Conservation (phyloP, 2,113 vertebrate species). For the Castor canadensis region DNA sequence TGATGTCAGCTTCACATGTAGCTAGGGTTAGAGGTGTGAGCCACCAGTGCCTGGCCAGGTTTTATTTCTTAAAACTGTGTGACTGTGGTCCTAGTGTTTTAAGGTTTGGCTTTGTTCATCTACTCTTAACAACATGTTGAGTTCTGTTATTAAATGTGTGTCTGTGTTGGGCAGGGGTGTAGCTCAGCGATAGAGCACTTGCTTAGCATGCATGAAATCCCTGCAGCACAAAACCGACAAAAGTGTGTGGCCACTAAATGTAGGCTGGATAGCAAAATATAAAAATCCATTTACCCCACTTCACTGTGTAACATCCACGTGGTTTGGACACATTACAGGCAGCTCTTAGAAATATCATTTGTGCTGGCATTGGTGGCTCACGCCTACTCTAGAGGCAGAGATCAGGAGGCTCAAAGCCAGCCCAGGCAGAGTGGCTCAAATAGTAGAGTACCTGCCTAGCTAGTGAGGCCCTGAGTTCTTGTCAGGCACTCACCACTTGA, state of each 20-base stretch:
- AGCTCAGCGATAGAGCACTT: neutral
- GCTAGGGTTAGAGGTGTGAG: no score
- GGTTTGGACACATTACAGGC: constrained; percentile 30
- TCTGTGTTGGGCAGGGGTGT: neutral
- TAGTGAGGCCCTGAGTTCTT: no score
- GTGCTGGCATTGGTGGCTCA: no score
- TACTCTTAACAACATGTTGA: constrained; percentile 1
- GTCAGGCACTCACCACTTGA: no score
- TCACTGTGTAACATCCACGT: neutral
- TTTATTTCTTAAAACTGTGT: neutral
- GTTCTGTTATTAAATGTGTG: neutral
- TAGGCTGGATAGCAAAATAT: neutral
- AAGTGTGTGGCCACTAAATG: neutral
- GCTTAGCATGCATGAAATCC: neutral
- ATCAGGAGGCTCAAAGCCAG: no score
- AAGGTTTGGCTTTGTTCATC: constrained; percentile 18
- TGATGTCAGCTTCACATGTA: no score
- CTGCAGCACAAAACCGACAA: neutral
- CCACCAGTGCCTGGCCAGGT: no score
- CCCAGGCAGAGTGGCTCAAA: no score
- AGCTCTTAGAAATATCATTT: constrained; percentile 22
- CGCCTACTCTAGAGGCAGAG: no score
- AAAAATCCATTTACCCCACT: no score
- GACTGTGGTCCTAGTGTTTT: neutral
- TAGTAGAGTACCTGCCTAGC: no score